Conservation (phyloP, 2,797 vertebrate species). For the Arremon aurantiirostris region DNA sequence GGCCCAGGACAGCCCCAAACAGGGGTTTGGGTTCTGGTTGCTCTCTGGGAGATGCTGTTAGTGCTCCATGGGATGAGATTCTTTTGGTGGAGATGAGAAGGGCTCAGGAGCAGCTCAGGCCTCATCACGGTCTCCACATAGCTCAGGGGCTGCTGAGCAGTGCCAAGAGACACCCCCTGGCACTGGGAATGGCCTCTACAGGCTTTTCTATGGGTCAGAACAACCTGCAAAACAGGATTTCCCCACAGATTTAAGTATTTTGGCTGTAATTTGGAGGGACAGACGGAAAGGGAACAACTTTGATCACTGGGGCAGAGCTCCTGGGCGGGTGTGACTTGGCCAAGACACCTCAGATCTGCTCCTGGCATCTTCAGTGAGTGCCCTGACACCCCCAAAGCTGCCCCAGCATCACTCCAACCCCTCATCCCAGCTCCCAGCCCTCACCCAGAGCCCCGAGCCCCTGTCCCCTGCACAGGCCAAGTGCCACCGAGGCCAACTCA, state of each 20-base stretch:
- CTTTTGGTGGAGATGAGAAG: background rate
- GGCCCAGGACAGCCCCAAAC: background rate
- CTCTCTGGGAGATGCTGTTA: background rate
- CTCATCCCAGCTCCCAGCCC: background rate
- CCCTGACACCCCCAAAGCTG: background rate
- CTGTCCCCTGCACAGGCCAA: fast-evolving
- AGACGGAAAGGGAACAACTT: background rate
- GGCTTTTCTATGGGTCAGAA: background rate
- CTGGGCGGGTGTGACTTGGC: background rate
- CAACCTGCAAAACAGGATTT: background rate
- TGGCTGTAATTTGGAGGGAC: background rate
- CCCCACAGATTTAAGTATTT: background rate
- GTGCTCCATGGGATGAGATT: background rate
- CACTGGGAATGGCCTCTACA: background rate
- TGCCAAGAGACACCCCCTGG: background rate
- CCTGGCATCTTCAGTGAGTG: background rate
- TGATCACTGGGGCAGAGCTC: background rate
- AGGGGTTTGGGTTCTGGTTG: background rate
- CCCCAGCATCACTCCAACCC: background rate
- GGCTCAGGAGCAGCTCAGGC: background rate
- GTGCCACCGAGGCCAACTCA: background rate
- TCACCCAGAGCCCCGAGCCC: background rate
- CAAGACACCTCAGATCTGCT: background rate
- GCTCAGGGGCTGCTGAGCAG: background rate
- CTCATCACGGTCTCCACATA: background rate